Conservation (phyloP, 2,797 vertebrate species). For the Silurus lanzhouensis region DNA sequence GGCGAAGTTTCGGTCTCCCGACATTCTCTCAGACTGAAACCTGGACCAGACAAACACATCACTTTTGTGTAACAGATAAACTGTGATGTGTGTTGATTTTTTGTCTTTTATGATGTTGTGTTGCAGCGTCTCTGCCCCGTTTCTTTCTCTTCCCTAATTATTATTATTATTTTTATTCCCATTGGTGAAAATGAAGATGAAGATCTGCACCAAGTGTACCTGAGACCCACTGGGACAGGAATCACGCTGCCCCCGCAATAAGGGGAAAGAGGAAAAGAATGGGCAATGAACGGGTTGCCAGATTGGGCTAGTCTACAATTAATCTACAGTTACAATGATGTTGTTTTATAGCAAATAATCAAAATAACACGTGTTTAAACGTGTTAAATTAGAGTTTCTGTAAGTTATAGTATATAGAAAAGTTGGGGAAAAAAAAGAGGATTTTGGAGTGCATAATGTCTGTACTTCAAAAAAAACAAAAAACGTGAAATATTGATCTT, state of each 20-base stretch:
- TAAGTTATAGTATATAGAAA: not conserved
- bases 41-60: slow-evolving; percentile 64
- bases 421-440: not conserved
- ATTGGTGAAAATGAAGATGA: not conserved
- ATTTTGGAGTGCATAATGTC: not conserved
- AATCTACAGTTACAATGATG: not conserved
- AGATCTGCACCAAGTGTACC: not conserved
- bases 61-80: slow-evolving; percentile 76
- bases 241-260: not conserved
- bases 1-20: slow-evolving; percentile 87
- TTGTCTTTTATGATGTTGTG: not conserved
- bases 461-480: not conserved
- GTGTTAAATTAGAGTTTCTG: no score
- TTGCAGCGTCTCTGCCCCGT: not conserved
- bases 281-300: not conserved
- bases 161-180: not conserved
- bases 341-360: not conserved
- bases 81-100: not conserved
- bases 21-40: slow-evolving; percentile 88
- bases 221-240: not conserved
- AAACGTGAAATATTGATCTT: not conserved
- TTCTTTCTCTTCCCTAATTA: not conserved
- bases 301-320: not conserved
- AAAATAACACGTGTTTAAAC: not conserved
- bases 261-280: not conserved